Conservation (phyloP, 2,797 vertebrate species). For the Champsocephalus esox region DNA sequence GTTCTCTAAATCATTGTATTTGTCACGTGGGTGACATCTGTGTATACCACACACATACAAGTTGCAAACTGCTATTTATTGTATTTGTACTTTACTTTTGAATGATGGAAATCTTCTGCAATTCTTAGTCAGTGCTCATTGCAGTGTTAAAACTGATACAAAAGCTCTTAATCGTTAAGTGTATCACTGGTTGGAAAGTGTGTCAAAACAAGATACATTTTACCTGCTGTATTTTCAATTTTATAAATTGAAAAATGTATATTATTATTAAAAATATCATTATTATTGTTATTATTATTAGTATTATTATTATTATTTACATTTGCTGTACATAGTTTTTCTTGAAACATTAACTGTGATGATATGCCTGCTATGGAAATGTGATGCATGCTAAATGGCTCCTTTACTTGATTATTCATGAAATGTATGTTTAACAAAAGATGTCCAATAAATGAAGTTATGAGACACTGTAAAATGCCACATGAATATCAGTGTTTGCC, state of each 20-base stretch:
- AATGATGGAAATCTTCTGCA: constrained; percentile 51
- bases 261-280: constrained; percentile 45
- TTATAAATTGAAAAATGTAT: constrained; percentile 68
- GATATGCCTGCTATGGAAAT: constrained; percentile 82
- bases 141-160: constrained; percentile 72
- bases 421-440: constrained; percentile 80
- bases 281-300: constrained; percentile 25
- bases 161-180: constrained; percentile 64
- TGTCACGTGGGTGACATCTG: constrained; percentile 72
- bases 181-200: constrained; percentile 63
- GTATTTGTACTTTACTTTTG: constrained; percentile 72
- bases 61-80: constrained; percentile 72
- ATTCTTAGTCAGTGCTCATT: constrained; percentile 75
- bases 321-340: constrained; percentile 77
- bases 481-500: constrained; percentile 52
- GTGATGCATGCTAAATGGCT: constrained; percentile 84
- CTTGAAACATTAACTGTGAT: constrained; percentile 78
- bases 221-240: constrained; percentile 73
- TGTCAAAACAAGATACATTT: constrained; percentile 55
- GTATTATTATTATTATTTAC: constrained; percentile 48
- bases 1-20: constrained; percentile 73
- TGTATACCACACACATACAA: constrained; percentile 74
- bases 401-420: constrained; percentile 79
- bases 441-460: constrained; percentile 72
- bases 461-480: constrained; percentile 60